Base-by-base conservation (phyloP, 2,797 vertebrate genomes). In the Nothura maculosa region DNA sequence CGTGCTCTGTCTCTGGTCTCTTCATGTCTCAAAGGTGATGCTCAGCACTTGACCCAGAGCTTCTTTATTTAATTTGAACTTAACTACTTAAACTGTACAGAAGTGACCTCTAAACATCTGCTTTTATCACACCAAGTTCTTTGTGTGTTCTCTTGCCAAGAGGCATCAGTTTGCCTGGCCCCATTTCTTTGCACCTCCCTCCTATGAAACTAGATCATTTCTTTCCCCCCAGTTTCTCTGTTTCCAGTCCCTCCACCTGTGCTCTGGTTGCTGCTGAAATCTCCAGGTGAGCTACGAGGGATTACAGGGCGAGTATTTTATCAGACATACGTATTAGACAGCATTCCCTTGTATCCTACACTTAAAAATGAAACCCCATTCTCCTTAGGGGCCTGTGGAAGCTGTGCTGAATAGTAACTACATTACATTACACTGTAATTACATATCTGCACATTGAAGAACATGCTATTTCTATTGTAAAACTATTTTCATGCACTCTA, bases 381-480 rank as follows among this genome's bases (percentile, higher is more conserved):
- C 45, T 90, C 16, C 66, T 76, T 84, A 66, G 58, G 67, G 68
- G 10, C 61, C 52, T 82, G 89, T 62, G 91, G 61, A 81, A 58
- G 38, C 27, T 27, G 16, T 93, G 86, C 79, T 87, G 93, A 91
- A 81, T 92, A 83, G 87, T 72, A 42, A 43, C 64, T 81, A 12
- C 38, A 24, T 87, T 75, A 34, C 55, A 34, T 90, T 83, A 60
- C 77, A 47, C 66, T 76, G 52, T 20, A 67, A 54, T 90, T 91
- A 77, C 61, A 50, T 32, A 91, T 30, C 66, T 2, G 5, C 61
- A 14, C 61, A 85, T 80, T 30, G 85, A 93, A 81, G 87, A 87
- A 94, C 90, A 91, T 38, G 68, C 75, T 75, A 24, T 81, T 92
- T 87, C 66, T 94, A 45, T 89, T 83, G 67, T 81, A 83, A 87